phyloP scores from a whole-genome alignment of 2,797 vertebrate species.

The Aselliscus stoliczkanus region DNA sequence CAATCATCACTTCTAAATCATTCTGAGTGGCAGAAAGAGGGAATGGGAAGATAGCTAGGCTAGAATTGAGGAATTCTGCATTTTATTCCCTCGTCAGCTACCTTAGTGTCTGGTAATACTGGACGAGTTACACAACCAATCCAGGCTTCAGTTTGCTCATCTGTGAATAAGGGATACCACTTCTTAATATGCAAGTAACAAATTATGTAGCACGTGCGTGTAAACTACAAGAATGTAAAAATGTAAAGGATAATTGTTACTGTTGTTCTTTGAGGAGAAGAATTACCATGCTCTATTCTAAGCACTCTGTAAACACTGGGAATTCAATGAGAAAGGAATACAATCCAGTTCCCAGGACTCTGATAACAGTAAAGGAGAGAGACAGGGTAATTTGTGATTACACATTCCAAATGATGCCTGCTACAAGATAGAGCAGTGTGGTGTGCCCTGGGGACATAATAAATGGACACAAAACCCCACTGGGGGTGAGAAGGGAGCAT shows the following conservation, averaged over 20 bases:
- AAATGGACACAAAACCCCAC: neutral
- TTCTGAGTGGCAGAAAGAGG: neutral
- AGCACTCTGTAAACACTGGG: neutral
- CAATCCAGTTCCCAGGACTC: neutral
- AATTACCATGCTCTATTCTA: neutral
- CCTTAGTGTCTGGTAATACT: neutral
- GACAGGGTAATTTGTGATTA: neutral
- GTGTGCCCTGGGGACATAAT: neutral
- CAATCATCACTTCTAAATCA: constrained; percentile 40
- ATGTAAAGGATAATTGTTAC: neutral
- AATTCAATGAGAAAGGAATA: neutral
- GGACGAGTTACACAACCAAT: neutral
- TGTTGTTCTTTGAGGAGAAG: neutral
- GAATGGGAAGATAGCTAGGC: neutral
- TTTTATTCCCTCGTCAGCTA: neutral
- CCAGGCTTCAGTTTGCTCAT: neutral
- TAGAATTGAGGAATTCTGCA: neutral
- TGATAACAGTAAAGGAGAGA: neutral
- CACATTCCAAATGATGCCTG: neutral
- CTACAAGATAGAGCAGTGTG: no score
- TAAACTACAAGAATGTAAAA: neutral
- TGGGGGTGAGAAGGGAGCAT: neutral
- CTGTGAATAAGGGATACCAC: neutral
- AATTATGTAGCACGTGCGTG: neutral
- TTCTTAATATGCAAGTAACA: neutral